A percentile compares a stretch with the other conserved stretches of the same genome.
These are phyloP conservation scores for Scaeva pyrastri DNA, from an alignment of 2,888 invertebrate species.

Conservation along the genomic window DNA sequence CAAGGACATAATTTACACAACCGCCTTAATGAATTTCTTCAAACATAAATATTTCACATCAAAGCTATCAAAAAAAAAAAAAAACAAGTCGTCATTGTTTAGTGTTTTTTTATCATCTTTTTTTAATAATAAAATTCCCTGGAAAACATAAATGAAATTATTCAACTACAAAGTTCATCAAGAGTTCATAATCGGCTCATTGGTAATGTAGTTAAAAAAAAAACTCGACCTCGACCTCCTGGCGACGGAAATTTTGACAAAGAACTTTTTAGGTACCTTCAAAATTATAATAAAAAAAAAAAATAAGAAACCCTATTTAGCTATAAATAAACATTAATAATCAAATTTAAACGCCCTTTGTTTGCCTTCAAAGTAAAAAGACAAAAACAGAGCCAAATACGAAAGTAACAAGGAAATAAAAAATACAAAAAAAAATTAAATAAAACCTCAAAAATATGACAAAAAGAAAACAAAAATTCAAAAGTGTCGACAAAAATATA, in stretches of 20 bases:
- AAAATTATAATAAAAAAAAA: background rate
- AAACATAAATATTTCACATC: background rate
- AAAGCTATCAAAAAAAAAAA: background rate
- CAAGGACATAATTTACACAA: background rate
- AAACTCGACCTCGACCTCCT: slow-evolving; percentile 3
- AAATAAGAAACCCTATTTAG: slow-evolving; percentile 43
- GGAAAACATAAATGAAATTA: background rate
- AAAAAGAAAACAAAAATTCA: slow-evolving; percentile 15
- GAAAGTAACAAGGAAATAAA: slow-evolving; percentile 5
- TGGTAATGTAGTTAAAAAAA: slow-evolving; percentile 10
- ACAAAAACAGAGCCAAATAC: slow-evolving; percentile 23
- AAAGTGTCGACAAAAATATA: slow-evolving; percentile 21
- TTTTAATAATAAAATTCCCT: background rate
- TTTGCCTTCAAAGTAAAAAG: slow-evolving; percentile 50
- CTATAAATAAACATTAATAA: slow-evolving; percentile 60
- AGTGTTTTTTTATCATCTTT: background rate
- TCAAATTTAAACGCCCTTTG: slow-evolving; percentile 66
- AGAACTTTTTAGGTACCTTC: background rate
- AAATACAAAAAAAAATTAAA: background rate
- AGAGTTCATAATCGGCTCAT: slow-evolving; percentile 42
- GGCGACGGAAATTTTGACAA: background rate
- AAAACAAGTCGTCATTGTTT: background rate
- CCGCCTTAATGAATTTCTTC: background rate
- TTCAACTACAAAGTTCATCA: slow-evolving; percentile 10
- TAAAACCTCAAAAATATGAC: background rate